These are phyloP conservation scores for Pinctada fucata DNA, from an alignment of 2,888 invertebrate species.

Conservation along the genomic window DNA sequence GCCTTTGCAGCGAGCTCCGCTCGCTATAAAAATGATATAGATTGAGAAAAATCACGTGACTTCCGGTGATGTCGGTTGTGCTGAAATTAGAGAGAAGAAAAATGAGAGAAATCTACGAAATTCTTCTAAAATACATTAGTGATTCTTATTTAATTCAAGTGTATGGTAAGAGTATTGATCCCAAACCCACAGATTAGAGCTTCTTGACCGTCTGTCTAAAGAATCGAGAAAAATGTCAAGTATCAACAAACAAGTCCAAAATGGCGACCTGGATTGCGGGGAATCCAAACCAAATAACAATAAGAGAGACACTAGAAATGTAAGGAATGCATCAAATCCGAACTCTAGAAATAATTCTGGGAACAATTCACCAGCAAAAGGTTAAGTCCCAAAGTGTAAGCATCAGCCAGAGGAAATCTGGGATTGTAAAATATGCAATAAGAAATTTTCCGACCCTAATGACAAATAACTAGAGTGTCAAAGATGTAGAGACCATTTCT, in stretches of 20 bases:
- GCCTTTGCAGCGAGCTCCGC: too few species aligned
- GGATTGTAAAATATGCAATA: neutral
- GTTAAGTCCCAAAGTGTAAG: neutral
- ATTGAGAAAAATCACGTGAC: neutral
- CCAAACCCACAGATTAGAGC: neutral
- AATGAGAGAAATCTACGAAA: neutral
- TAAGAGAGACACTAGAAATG: neutral
- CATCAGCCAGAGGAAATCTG: neutral
- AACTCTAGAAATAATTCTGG: neutral
- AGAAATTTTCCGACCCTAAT: neutral
- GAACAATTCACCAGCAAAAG: neutral
- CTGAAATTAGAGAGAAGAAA: neutral
- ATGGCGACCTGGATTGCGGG: neutral
- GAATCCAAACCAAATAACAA: neutral
- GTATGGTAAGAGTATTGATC: neutral
- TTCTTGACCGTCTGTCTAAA: neutral
- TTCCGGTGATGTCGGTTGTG: slow-evolving; percentile 1
- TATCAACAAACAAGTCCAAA: too few species aligned
- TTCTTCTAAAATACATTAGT: too few species aligned
- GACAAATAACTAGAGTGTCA: neutral
- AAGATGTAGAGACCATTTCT: neutral
- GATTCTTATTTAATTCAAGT: too few species aligned
- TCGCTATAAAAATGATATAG: too few species aligned
- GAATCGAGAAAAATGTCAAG: too few species aligned
- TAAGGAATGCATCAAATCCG: neutral